These are phyloP conservation scores for Mactromeris polynyma DNA, from an alignment of 2,888 invertebrate species.

Conservation along the genomic window DNA sequence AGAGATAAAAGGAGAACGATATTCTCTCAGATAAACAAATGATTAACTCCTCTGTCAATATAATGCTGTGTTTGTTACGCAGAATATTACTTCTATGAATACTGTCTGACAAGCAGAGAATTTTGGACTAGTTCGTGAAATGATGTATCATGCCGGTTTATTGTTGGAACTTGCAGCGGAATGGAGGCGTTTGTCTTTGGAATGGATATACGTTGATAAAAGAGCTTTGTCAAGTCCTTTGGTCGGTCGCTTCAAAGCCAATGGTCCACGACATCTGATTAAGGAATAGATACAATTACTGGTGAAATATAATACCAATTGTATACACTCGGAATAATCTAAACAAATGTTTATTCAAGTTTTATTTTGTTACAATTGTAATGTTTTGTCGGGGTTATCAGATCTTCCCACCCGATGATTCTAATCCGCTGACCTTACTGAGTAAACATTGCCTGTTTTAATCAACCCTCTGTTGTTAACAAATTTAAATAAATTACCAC, in stretches of 20 bases:
- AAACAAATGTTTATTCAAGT: conserved; percentile 18
- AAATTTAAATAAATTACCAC: conserved; percentile 45
- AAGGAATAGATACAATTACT: conserved; percentile 13
- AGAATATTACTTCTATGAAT: background rate
- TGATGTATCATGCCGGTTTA: background rate
- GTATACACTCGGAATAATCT: conserved; percentile 6
- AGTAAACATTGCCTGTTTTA: conserved; percentile 49
- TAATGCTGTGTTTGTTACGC: background rate
- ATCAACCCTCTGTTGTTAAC: conserved; percentile 35
- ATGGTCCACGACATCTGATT: conserved; percentile 29
- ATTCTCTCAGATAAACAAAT: background rate
- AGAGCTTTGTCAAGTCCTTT: background rate
- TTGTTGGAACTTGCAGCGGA: background rate
- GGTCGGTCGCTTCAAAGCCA: conserved; percentile 16
- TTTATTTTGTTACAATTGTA: conserved; percentile 29
- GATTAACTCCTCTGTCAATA: conserved; percentile 1
- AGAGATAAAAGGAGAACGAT: background rate
- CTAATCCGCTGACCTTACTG: conserved; percentile 44
- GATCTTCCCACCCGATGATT: conserved; percentile 44
- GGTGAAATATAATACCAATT: conserved; percentile 9
- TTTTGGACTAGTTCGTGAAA: background rate
- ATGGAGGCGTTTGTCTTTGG: background rate
- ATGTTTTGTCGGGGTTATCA: conserved; percentile 24
- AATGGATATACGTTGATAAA: background rate
- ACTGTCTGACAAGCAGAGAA: background rate